A percentile compares a stretch with the other conserved stretches of the same genome.
Conservation (phyloP, 2,113 vertebrate species). For the Martes martes region DNA sequence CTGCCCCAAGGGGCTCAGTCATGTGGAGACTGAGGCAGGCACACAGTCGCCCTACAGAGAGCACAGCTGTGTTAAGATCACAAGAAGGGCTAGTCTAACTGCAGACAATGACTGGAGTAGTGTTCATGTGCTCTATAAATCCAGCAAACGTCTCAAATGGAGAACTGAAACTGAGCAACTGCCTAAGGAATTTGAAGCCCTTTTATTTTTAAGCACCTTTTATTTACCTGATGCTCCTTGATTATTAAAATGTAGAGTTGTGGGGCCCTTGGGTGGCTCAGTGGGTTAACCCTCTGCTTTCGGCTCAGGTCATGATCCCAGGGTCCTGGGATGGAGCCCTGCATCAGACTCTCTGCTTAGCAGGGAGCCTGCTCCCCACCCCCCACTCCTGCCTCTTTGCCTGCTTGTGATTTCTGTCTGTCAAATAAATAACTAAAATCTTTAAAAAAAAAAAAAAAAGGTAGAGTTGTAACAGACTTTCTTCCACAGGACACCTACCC, state of each 20-base stretch:
- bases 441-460: not conserved
- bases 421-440: too few relatives aligned
- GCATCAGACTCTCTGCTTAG: too few relatives aligned
- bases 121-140: not conserved
- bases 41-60: rapidly evolving
- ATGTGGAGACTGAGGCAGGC: not conserved
- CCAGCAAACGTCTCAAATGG: not conserved
- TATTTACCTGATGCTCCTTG: not conserved
- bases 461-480: not conserved
- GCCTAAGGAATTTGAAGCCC: not conserved
- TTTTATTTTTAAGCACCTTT: constrained; percentile 31
- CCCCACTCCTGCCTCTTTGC: too few relatives aligned
- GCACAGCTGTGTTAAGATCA: rapidly evolving
- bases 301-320: too few relatives aligned
- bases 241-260: not conserved
- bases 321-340: too few relatives aligned
- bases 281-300: too few relatives aligned
- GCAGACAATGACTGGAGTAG: not conserved
- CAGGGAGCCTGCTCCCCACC: too few relatives aligned
- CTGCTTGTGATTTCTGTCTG: too few relatives aligned
- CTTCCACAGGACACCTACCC: not conserved
- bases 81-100: not conserved
- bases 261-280: not conserved
- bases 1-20: not conserved
- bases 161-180: not conserved